Percentiles rank a stretch among this genome's conserved stretches.
Evolutionary conservation across 2,888 invertebrate genomes (phyloP).

Genomic region (Argyresthia goedartella): DNA sequence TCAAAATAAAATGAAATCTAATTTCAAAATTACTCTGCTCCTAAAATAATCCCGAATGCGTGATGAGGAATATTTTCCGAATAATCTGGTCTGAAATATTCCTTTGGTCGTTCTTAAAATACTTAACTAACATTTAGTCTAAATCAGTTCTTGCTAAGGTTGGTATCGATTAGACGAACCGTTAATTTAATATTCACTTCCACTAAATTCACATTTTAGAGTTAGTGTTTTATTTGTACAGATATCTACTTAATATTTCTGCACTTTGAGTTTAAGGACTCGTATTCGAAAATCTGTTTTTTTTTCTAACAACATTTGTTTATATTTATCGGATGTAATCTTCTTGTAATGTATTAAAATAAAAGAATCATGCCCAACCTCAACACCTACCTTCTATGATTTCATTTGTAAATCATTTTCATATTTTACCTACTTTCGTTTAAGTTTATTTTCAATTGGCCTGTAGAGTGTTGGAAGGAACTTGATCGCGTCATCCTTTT

Average conservation of each 20-base stretch:
- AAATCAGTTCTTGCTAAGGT: constrained; percentile 31
- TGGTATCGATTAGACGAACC: too few relatives aligned
- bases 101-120: constrained; percentile 31
- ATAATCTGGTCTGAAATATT: constrained; percentile 34
- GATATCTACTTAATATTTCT: too few relatives aligned
- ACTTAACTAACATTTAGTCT: neutral
- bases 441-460: constrained; percentile 26
- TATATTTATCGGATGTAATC: constrained; percentile 4
- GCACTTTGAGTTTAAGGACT: too few relatives aligned
- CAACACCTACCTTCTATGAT: constrained; percentile 17
- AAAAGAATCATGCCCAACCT: constrained; percentile 18
- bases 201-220: neutral
- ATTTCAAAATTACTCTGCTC: constrained; percentile 16
- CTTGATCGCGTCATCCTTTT: neutral
- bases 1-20: neutral
- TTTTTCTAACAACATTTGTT: too few relatives aligned
- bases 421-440: constrained; percentile 23
- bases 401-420: constrained; percentile 15
- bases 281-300: too few relatives aligned
- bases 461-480: constrained; percentile 8
- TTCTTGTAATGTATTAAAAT: constrained; percentile 65
- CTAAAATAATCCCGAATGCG: constrained; percentile 22
- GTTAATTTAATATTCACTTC: neutral
- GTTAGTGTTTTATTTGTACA: too few relatives aligned
- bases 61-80: constrained; percentile 44